These are phyloP conservation scores for Brenthis hecate DNA, from an alignment of 2,888 invertebrate species.

Conservation along the genomic window DNA sequence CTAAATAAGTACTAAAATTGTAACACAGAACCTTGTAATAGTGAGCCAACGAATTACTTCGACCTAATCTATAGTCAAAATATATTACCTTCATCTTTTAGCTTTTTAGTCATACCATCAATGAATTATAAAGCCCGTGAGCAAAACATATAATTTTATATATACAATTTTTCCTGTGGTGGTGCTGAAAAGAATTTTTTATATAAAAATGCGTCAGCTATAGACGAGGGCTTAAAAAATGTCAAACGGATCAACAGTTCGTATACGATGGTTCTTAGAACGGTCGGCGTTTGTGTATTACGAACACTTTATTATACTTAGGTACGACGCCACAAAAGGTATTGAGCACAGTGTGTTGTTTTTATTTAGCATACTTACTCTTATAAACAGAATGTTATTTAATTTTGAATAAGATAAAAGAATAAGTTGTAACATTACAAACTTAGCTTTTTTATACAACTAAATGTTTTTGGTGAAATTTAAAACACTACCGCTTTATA, in stretches of 20 bases:
- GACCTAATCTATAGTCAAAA: no score
- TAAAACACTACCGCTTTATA: no score
- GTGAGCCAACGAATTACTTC: no score
- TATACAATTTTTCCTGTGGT: neutral
- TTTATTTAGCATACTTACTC: slow-evolving; percentile 18
- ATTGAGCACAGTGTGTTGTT: slow-evolving; percentile 38
- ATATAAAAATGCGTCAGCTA: slow-evolving; percentile 4
- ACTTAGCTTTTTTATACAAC: no score
- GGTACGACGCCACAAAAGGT: slow-evolving; percentile 37
- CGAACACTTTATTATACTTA: slow-evolving; percentile 38
- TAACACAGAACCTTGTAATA: no score
- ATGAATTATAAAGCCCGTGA: no score
- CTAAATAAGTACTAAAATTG: no score
- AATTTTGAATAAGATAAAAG: slow-evolving; percentile 8
- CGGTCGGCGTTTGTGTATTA: slow-evolving; percentile 39
- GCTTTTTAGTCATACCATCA: no score
- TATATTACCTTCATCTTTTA: no score
- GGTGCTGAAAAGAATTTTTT: no score
- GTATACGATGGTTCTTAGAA: slow-evolving; percentile 41
- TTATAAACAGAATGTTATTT: slow-evolving; percentile 10
- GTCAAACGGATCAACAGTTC: slow-evolving; percentile 39
- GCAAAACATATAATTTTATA: neutral
- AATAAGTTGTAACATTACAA: slow-evolving; percentile 9
- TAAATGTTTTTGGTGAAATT: no score
- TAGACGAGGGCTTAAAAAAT: slow-evolving; percentile 35